Conservation (phyloP, 2,888 invertebrate species). For the Lithosia quadra region DNA sequence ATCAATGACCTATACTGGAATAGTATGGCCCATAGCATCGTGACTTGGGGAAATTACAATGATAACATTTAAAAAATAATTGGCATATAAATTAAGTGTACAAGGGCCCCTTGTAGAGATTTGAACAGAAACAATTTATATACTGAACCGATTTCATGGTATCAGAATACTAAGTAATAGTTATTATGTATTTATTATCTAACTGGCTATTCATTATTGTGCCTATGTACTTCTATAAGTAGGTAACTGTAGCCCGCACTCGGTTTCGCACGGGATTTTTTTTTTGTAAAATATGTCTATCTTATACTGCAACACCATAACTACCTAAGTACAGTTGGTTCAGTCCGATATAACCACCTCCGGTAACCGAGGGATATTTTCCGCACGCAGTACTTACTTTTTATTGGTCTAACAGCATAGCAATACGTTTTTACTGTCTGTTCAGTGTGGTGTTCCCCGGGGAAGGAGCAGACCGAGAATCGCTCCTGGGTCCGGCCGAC, state of each 20-base stretch:
- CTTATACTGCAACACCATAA: no score
- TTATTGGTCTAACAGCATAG: no score
- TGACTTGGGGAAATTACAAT: constrained; percentile 1
- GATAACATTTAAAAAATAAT: background rate
- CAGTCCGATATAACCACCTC: no score
- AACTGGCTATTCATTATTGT: background rate
- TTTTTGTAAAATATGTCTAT: no score
- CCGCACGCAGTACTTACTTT: no score
- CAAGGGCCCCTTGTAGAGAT: constrained; percentile 1
- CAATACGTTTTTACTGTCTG: no score
- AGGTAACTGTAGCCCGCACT: background rate
- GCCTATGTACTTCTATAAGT: no score
- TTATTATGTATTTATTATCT: background rate
- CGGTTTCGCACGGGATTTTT: background rate
- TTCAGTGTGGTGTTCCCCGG: background rate
- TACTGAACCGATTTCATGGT: background rate
- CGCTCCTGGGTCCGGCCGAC: no score
- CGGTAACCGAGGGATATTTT: no score
- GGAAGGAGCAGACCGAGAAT: no score
- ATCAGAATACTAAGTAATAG: background rate
- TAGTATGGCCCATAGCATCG: background rate
- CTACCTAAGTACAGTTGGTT: no score
- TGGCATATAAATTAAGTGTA: background rate
- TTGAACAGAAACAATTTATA: background rate
- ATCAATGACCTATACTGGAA: background rate